A percentile compares a stretch with the other conserved stretches of the same genome.
phyloP scores from a whole-genome alignment of 2,113 vertebrate species.

The Nyctibius bracteatus region DNA sequence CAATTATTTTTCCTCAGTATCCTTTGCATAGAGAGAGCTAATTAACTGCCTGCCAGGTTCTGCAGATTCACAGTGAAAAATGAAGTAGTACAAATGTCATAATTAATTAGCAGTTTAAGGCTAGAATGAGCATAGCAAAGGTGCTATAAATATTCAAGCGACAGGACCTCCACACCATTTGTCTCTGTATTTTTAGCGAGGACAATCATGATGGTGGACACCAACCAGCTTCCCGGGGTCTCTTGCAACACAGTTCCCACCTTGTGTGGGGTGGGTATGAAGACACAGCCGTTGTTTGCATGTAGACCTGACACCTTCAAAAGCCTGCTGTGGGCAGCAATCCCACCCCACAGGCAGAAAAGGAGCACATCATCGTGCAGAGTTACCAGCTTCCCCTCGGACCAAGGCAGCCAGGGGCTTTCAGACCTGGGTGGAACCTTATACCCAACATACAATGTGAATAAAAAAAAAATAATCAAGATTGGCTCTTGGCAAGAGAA shows the following conservation, averaged over 20 bases:
- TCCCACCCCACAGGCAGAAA: too few species aligned
- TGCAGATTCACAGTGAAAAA: background rate
- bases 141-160: background rate
- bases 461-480: background rate
- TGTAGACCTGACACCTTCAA: background rate
- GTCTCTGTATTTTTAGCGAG: accelerated
- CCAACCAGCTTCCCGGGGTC: background rate
- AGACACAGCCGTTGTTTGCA: too few species aligned
- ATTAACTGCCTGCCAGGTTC: conserved; percentile 51
- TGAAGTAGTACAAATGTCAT: conserved; percentile 49
- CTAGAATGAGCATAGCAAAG: background rate
- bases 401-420: accelerated
- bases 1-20: conserved; percentile 29
- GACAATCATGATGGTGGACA: accelerated
- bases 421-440: background rate
- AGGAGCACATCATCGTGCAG: accelerated
- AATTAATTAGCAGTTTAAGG: conserved; percentile 49
- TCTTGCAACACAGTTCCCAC: background rate
- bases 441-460: accelerated
- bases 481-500: background rate
- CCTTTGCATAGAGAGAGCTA: conserved; percentile 45
- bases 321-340: accelerated
- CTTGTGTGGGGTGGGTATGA: background rate
- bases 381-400: background rate
- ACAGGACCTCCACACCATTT: background rate